Evolutionary conservation across 2,797 vertebrate species (phyloP).

Genomic region (Chloroceryle inda): DNA sequence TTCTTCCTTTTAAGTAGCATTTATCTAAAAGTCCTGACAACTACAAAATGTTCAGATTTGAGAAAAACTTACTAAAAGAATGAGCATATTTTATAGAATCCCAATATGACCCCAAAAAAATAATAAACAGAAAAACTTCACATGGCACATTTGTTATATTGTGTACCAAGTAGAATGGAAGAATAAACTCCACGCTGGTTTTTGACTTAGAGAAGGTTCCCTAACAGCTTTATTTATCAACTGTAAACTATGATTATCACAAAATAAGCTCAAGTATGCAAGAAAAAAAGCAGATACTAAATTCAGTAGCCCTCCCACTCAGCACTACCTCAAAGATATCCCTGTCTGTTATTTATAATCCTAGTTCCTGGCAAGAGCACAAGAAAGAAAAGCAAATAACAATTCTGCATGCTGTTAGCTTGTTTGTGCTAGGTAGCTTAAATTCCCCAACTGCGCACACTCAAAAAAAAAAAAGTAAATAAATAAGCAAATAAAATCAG

Average conservation of each 20-base stretch:
- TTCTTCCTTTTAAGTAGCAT: not conserved
- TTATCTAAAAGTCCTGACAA: not conserved
- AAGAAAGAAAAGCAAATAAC: not conserved
- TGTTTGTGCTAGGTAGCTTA: not conserved
- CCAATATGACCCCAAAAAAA: not conserved
- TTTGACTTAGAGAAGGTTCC: not conserved
- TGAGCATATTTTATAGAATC: not conserved
- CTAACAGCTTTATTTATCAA: not conserved
- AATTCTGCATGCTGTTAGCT: not conserved
- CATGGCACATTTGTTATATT: not conserved
- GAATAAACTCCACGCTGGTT: not conserved
- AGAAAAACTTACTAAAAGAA: not conserved
- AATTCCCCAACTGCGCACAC: not conserved
- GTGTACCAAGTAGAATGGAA: not conserved
- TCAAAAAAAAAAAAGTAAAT: not conserved
- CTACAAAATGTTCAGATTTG: not conserved
- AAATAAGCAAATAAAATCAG: accelerated
- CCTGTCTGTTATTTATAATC: not conserved
- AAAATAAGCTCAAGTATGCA: not conserved
- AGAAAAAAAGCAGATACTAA: not conserved
- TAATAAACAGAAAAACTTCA: not conserved
- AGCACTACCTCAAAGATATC: not conserved
- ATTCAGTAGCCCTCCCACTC: not conserved
- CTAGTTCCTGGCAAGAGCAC: not conserved
- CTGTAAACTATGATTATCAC: not conserved